Evolutionary conservation across 2,113 vertebrate species (phyloP).

Genomic region (Chunga burmeisteri): DNA sequence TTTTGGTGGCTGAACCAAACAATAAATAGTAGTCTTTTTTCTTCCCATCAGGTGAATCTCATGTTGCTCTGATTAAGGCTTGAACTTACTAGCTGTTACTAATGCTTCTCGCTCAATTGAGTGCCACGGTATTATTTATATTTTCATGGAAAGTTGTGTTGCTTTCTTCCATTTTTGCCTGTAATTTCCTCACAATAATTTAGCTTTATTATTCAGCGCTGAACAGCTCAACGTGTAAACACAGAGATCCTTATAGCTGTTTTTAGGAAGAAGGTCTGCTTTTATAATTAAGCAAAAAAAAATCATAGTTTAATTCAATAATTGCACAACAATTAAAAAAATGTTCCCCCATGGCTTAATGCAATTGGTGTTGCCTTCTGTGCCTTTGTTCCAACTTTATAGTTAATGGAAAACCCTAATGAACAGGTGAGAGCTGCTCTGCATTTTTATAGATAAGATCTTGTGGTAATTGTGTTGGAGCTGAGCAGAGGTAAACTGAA

Average conservation of each 20-base stretch:
- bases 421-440: slow-evolving; percentile 22
- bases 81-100: not conserved
- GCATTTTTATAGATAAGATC: slow-evolving; percentile 42
- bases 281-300: slow-evolving; percentile 11
- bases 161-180: not conserved
- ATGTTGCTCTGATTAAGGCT: not conserved
- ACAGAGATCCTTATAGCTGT: not conserved
- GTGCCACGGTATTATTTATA: not conserved
- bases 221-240: not conserved
- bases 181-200: not conserved
- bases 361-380: not conserved
- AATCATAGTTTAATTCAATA: not conserved
- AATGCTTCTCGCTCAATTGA: not conserved
- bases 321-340: slow-evolving; percentile 28
- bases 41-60: not conserved
- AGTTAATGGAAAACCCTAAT: slow-evolving; percentile 24
- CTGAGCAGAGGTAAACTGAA: slow-evolving; percentile 11
- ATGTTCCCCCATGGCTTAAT: not conserved
- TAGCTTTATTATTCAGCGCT: not conserved
- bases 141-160: not conserved
- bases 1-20: not conserved
- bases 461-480: slow-evolving; percentile 43
- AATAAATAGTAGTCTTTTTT: not conserved
- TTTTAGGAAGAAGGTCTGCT: not conserved
- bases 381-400: slow-evolving; percentile 5